Base-by-base conservation (phyloP, 2,888 invertebrate genomes). In the Xylophagus ater region DNA sequence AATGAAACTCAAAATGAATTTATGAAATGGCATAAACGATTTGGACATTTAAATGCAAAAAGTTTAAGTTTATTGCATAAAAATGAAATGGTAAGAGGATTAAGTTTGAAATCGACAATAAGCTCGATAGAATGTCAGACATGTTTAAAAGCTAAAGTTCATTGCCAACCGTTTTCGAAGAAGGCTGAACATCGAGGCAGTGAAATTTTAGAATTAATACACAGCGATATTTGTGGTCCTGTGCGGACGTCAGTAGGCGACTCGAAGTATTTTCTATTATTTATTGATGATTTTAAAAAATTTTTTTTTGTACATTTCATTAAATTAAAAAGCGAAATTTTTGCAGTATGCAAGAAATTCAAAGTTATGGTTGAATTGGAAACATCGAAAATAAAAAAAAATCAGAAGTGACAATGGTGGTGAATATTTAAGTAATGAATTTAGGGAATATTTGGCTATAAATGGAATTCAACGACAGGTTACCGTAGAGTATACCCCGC, bases 201-300 rank as follows among this genome's bases (percentile, higher is more conserved):
- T n/a, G n/a, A n/a, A n/a, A n/a, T n/a, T n/a, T n/a, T n/a, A n/a
- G 43, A 47, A 25, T 25, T 46, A 6, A 34, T 47, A 2, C 44
- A 46, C 15, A 42, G 44, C 3, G 43, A 47, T 25, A 34, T 49
- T 1, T 34, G 39, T 30, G 48, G 48, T 9, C 47, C 48, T 4
- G 41, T 45, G 34, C 28, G 29, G n/a, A 20, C 12, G 13, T 46
- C 46, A 8, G 8, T 38, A 4, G 44, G 46, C 15, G 41, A 39
- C 19, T 15, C 37, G 2, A 35, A 26, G 25, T 49, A 49, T 35
- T 44, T 47, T 14, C 32, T 38, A 1, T 34, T 41, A 18, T 49
- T 50, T 30, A 39, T 50, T 10, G 48, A 50, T 18, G 49, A 49
- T 24, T 32, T 24, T 24, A 23, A 31, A 7, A 7, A 36, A n/a